Base-by-base conservation (phyloP, 2,113 vertebrate genomes). In the Henicopernis longicauda region DNA sequence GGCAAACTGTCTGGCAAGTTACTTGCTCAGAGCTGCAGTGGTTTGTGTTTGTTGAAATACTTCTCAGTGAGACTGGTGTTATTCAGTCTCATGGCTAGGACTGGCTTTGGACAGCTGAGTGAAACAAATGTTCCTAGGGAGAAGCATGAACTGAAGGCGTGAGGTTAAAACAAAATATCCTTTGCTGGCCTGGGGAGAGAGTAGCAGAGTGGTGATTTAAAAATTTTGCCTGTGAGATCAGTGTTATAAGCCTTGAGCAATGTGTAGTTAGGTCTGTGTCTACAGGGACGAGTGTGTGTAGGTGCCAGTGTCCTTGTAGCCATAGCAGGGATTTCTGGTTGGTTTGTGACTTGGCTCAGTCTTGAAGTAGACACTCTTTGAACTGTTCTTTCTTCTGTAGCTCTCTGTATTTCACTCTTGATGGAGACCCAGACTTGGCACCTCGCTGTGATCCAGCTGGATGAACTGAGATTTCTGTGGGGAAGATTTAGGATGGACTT, bases 1-100 rank as follows among this genome's bases (percentile, higher is more conserved):
- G 91, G 91, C 83, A 89, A 73, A 90, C 82, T 82, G 83, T 84
- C 89, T 95, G 80, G 72, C 70, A 67, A 74, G 45, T 89, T 83
- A 84, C 1, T 0, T 84, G 57, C 83, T 87, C 77, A 67, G 91
- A 50, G 77, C 71, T 89, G 59, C 63, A 47, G 92, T 84, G 86
- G 69, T 92, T 95, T 92, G 92, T 47, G 34, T 86, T 89, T 92
- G 86, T 88, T 81, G 85, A 88, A 61, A 73, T 32, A 18, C 21
- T 86, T 86, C 86, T 89, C 31, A 13, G 40, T 18, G 65, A 84
- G 63, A 67, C 27, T 55, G 36, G 20, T 71, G 73, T 94, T 90
- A 69, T 3, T 92, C 47, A 40, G 47, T 70, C 70, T 89, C 55
- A 31, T 29, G 66, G 52, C 72, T 63, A n/a, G 61, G 52, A 44